A percentile compares a stretch with the other conserved stretches of the same genome.
Conservation (phyloP, 37 sponge, comb jelly and placozoan genomes). For the Haliclona indistincta region DNA sequence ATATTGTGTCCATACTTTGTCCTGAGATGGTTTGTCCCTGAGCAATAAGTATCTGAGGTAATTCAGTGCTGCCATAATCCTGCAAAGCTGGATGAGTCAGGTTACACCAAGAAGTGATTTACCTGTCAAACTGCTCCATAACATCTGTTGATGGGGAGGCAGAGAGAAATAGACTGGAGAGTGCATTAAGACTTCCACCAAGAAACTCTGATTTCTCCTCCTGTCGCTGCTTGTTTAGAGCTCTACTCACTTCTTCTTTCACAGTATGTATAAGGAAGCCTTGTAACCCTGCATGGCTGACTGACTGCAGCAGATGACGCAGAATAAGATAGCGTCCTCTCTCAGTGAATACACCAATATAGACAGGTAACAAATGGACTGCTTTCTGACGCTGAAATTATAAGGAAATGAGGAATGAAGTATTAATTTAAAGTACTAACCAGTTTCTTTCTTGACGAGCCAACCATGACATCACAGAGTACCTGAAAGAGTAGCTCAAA, state of each 20-base stretch:
- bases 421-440: not conserved
- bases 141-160: not conserved
- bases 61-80: conserved; percentile 68
- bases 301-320: conserved; percentile 22
- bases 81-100: conserved; percentile 5
- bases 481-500: not conserved
- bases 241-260: conserved; percentile 66
- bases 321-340: conserved; percentile 35
- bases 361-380: conserved; percentile 6
- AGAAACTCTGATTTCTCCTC: not conserved
- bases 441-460: not conserved
- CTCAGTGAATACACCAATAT: conserved; percentile 22
- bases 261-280: conserved; percentile 60
- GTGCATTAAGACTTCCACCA: not conserved
- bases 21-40: conserved; percentile 35
- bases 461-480: not conserved
- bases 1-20: conserved; percentile 37
- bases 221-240: conserved; percentile 9
- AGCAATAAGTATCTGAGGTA: conserved; percentile 65
- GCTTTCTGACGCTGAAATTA: conserved; percentile 36
- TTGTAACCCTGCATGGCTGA: conserved; percentile 53
- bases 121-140: conserved; percentile 1
- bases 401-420: not conserved
- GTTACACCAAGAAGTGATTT: not conserved
- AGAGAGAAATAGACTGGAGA: not conserved